Percentiles rank a stretch among this genome's conserved stretches.
These are phyloP conservation scores for Saccopteryx leptura DNA, from an alignment of 2,113 vertebrate genomes.

Conservation along the genomic window DNA sequence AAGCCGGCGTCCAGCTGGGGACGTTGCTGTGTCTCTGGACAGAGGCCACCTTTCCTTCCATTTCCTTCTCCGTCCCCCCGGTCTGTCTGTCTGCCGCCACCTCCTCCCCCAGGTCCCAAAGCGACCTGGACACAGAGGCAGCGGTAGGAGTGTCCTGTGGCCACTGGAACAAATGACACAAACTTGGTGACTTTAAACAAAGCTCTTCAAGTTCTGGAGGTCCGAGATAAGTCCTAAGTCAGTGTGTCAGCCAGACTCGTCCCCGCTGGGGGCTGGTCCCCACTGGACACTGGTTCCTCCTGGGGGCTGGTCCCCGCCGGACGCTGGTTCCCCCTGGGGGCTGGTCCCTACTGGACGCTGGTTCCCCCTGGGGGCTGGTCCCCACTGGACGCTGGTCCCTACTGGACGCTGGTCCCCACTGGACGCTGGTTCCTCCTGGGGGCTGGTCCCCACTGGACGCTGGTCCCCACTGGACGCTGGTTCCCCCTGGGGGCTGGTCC, in stretches of 20 bases:
- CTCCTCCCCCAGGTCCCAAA: no score
- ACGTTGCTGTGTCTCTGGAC: not conserved
- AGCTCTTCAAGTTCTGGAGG: no score
- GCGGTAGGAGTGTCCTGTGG: rapidly evolving
- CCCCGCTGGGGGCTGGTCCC: not conserved
- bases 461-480: not conserved
- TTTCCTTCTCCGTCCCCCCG: not conserved
- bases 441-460: not conserved
- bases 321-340: not conserved
- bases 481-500: no score
- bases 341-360: no score
- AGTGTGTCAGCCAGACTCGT: not conserved
- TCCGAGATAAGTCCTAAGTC: rapidly evolving
- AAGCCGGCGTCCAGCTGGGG: rapidly evolving
- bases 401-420: not conserved
- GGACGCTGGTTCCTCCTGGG: no score
- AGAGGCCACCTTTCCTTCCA: rapidly evolving
- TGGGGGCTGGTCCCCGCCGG: rapidly evolving
- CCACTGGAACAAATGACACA: rapidly evolving
- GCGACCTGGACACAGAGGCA: not conserved
- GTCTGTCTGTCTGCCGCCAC: no score
- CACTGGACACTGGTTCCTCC: not conserved
- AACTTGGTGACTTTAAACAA: rapidly evolving
- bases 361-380: no score
- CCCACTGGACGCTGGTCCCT: not conserved